Conservation (phyloP, 1,140 invertebrate genomes). For the Anthonomus grandis region DNA sequence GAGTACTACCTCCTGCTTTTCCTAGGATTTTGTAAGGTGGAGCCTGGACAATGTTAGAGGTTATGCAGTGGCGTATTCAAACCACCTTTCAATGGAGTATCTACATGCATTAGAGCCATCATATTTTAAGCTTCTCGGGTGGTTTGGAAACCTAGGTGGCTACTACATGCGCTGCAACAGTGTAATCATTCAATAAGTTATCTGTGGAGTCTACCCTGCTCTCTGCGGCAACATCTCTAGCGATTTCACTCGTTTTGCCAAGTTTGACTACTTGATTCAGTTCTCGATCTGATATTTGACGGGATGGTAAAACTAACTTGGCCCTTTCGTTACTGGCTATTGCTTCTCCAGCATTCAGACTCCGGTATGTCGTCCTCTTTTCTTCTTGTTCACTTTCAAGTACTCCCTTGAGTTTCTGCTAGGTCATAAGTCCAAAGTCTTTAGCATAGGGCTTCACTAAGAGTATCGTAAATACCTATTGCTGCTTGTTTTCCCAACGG, state of each 20-base stretch:
- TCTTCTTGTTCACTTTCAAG: slow-evolving; percentile 82
- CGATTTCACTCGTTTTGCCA: slow-evolving; percentile 91
- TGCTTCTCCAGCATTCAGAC: slow-evolving; percentile 84
- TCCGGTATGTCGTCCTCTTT: slow-evolving; percentile 96
- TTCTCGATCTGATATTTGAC: slow-evolving; percentile 95
- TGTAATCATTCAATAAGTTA: slow-evolving; percentile 88
- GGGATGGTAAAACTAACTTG: slow-evolving; percentile 94
- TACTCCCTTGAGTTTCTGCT: slow-evolving; percentile 93
- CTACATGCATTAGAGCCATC: slow-evolving; percentile 95
- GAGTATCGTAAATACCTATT: slow-evolving; percentile 90
- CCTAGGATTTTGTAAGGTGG: too few species aligned
- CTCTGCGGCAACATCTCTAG: slow-evolving; percentile 85
- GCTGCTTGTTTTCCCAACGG: slow-evolving; percentile 95
- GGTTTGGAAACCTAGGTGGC: slow-evolving; percentile 89
- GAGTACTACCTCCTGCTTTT: too few species aligned
- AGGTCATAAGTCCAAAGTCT: slow-evolving; percentile 84
- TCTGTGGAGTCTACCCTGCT: slow-evolving; percentile 79
- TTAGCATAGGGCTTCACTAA: slow-evolving; percentile 81
- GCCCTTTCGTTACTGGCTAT: slow-evolving; percentile 88
- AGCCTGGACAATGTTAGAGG: too few species aligned
- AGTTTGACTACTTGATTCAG: slow-evolving; percentile 94
- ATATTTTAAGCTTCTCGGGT: slow-evolving; percentile 98
- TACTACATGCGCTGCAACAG: slow-evolving; percentile 71
- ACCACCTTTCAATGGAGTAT: slow-evolving; percentile 95
- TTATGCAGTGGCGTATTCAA: slow-evolving; percentile 90